Evolutionary conservation across 2,888 invertebrate species (phyloP).

Genomic region (Gerris lacustris): DNA sequence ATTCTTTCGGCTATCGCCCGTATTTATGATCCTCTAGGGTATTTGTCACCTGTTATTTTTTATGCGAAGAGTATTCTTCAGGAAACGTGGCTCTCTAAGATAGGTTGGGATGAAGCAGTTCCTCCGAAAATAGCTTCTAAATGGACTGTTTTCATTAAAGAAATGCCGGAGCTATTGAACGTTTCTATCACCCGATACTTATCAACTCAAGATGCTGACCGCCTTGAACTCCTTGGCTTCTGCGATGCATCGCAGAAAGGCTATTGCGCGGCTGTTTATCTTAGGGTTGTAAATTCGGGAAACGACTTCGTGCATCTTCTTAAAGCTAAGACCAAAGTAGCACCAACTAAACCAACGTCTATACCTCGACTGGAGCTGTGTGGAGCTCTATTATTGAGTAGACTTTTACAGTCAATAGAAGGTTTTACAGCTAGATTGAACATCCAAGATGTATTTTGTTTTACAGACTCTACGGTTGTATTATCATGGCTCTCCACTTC

Average conservation of each 20-base stretch:
- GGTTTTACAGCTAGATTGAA: not conserved
- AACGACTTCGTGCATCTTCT: conserved; percentile 7
- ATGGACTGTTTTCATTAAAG: not conserved
- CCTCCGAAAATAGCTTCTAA: not conserved
- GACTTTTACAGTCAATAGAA: conserved; percentile 6
- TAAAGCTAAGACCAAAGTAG: conserved; percentile 25
- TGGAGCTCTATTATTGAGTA: conserved; percentile 10
- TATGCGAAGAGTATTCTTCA: not conserved
- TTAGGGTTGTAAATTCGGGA: conserved; percentile 12
- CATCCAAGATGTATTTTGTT: not conserved
- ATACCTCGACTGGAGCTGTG: conserved; percentile 15
- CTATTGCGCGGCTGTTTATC: conserved; percentile 15
- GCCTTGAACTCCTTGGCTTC: conserved; percentile 14
- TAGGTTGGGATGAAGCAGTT: not conserved
- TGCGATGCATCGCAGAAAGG: conserved; percentile 18
- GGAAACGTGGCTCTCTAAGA: not conserved
- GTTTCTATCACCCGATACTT: not conserved
- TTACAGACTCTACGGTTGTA: conserved; percentile 29
- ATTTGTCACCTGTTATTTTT: not conserved
- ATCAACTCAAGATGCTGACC: not conserved
- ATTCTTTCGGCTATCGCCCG: conserved; percentile 25
- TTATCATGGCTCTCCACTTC: conserved; percentile 29
- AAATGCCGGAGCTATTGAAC: not conserved
- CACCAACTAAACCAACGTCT: conserved; percentile 23
- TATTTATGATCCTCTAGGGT: conserved; percentile 24